Base-by-base conservation (phyloP, 2,113 vertebrate genomes). In the Rhinopomastus cyanomelas region DNA sequence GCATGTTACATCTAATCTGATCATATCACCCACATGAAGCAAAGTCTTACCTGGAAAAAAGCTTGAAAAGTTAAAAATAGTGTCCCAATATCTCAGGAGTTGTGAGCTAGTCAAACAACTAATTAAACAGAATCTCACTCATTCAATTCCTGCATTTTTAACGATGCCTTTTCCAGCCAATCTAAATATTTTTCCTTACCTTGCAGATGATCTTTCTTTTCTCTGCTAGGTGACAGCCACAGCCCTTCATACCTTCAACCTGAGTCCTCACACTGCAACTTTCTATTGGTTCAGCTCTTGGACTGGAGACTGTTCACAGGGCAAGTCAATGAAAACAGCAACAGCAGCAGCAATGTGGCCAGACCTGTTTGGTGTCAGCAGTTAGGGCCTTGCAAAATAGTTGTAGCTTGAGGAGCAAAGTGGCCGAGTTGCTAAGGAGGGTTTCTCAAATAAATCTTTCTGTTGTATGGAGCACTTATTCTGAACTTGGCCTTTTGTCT, bases 341-440 rank as follows among this genome's bases (percentile, higher is more conserved):
- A 8, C 23, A 69, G 51, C 18, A 69, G 80, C 71, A 94, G 92
- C 91, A 93, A 96, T 96, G 93, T 65, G 52, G 44, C 60, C 67
- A 60, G 83, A 96, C 89, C 83, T 93, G 88, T 96, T 96, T 69
- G 4, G 1, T 81, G n/a, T 74, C 65, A 60, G 66, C 36, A 75
- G 64, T 88, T 60, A 66, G 22, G 42, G 59, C 52, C 80, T 89
- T 92, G 77, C 85, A 91, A 94, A 92, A 76, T 71, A 79, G 69
- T 67, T 30, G 36, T 34, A 57, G 55, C 85, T 96, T 91, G 66
- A 85, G 80, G 71, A 96, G 73, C 55, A 94, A 86, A 76, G 44
- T 52, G 32, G 26, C 60, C 53, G 51, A 88, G 59, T 81, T 84
- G 36, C 57, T 79, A 71, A 88, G 59, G 49, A 75, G 39, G 26